Evolutionary conservation across 1,140 invertebrate species (phyloP).

Genomic region (Colletes latitarsis): DNA sequence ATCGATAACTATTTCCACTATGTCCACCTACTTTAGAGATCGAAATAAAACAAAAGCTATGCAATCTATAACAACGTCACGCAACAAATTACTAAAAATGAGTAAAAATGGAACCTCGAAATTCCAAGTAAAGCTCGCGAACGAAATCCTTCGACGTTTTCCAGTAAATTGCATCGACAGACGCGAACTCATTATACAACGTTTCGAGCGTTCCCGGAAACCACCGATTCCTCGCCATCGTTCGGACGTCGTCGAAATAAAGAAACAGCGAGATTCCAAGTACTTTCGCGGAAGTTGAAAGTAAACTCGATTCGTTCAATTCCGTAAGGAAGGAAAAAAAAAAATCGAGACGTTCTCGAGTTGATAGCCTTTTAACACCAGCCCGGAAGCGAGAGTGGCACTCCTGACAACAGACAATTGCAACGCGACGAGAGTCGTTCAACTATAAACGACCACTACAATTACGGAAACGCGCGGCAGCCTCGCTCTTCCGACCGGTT

Average conservation of each 20-base stretch:
- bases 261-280: neutral
- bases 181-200: neutral
- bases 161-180: too few relatives aligned
- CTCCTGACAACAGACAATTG: slow-evolving; percentile 71
- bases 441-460: slow-evolving; percentile 79
- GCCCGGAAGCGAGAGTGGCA: slow-evolving; percentile 66
- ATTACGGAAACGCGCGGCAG: slow-evolving; percentile 65
- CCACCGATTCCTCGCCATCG: neutral
- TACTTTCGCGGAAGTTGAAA: neutral
- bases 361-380: slow-evolving; percentile 63
- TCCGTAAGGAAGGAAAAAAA: neutral
- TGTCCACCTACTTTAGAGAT: too few relatives aligned
- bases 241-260: too few relatives aligned
- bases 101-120: too few relatives aligned
- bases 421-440: slow-evolving; percentile 71
- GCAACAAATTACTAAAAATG: too few relatives aligned
- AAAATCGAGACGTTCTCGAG: slow-evolving; percentile 42
- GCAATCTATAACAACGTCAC: too few relatives aligned
- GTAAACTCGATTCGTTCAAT: neutral
- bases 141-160: too few relatives aligned
- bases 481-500: slow-evolving; percentile 53
- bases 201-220: neutral
- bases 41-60: too few relatives aligned
- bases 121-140: too few relatives aligned
- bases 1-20: too few relatives aligned